phyloP scores from a whole-genome alignment of 2,888 invertebrate species.

The Dynastes tityus region DNA sequence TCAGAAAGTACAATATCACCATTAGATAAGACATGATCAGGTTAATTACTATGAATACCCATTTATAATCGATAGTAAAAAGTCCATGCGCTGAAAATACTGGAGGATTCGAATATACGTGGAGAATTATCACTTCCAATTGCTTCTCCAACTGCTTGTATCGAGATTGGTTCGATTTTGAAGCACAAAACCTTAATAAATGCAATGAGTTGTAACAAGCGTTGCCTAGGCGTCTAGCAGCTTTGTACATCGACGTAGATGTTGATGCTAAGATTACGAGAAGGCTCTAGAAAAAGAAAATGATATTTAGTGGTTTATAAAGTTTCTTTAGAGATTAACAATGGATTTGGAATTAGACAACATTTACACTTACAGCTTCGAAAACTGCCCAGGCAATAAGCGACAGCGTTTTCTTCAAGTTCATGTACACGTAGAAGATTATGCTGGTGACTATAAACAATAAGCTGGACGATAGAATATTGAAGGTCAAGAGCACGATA shows the following conservation, averaged over 20 bases:
- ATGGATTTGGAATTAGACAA: background rate
- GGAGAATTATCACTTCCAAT: background rate
- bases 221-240: background rate
- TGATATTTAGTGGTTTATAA: background rate
- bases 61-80: conserved; percentile 33
- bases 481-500: conserved; percentile 24
- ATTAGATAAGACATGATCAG: conserved; percentile 28
- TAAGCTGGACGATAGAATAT: background rate
- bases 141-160: background rate
- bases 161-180: background rate
- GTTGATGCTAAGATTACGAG: background rate
- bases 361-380: background rate
- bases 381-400: background rate
- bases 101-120: background rate
- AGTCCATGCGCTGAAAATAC: conserved; percentile 30
- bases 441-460: background rate
- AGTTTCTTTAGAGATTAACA: too few species aligned
- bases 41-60: conserved; percentile 18
- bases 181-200: background rate
- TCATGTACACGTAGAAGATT: background rate
- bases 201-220: background rate
- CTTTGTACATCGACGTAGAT: background rate
- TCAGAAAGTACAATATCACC: conserved; percentile 2
- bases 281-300: background rate
- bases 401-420: background rate